phyloP scores from a whole-genome alignment of 2,113 vertebrate species.

The Rhineura floridana region DNA sequence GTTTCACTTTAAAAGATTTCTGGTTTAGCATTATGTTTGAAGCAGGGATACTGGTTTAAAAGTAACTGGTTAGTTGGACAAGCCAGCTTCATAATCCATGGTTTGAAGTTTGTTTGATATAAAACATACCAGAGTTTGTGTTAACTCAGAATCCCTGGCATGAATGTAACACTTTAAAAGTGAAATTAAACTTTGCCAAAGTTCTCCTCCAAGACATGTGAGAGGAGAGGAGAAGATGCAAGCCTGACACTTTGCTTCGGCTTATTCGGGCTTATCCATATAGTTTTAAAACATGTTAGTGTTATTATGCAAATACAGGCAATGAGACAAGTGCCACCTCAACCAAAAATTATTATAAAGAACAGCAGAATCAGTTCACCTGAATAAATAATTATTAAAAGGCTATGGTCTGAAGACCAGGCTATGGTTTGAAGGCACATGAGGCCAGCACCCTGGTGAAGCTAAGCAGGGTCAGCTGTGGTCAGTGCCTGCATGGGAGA shows the following conservation, averaged over 20 bases:
- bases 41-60: neutral
- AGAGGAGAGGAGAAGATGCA: neutral
- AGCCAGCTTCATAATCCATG: neutral
- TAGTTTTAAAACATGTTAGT: neutral
- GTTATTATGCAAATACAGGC: neutral
- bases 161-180: neutral
- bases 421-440: too few relatives aligned
- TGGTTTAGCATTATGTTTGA: neutral
- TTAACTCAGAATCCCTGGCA: neutral
- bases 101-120: neutral
- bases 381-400: slow-evolving; percentile 55
- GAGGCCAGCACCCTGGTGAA: too few relatives aligned
- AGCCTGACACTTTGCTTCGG: neutral
- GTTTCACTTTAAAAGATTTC: neutral
- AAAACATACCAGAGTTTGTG: neutral
- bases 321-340: slow-evolving; percentile 28
- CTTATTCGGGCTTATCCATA: neutral
- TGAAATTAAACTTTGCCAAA: neutral
- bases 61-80: neutral
- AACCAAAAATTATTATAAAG: neutral
- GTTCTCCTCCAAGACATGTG: neutral
- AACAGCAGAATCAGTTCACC: neutral
- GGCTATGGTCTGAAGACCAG: too few relatives aligned
- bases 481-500: too few relatives aligned
- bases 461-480: too few relatives aligned